Conservation (phyloP, 2,888 invertebrate genomes). For the Epinotia nisella region DNA sequence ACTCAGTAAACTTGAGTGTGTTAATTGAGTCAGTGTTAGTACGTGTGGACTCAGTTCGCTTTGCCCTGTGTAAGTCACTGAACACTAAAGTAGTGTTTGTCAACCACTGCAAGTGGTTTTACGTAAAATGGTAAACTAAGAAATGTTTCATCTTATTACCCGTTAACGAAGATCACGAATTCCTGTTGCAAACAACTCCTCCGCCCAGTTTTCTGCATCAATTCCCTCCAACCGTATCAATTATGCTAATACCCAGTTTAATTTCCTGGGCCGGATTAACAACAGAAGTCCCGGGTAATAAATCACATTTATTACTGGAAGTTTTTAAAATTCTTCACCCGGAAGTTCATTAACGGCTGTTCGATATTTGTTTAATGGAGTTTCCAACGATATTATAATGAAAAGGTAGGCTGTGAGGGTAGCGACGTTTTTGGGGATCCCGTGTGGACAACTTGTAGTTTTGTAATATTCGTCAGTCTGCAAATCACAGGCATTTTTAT, state of each 20-base stretch:
- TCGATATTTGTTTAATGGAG: slow-evolving; percentile 46
- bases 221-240: slow-evolving; percentile 80
- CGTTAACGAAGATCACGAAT: background rate
- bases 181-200: slow-evolving; percentile 58
- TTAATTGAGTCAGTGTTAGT: too few species aligned
- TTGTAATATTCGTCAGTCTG: too few species aligned
- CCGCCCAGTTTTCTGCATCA: slow-evolving; percentile 79
- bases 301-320: slow-evolving; percentile 76
- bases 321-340: slow-evolving; percentile 65
- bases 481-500: too few species aligned
- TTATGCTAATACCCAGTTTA: slow-evolving; percentile 83
- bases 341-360: slow-evolving; percentile 54
- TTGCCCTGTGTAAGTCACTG: too few species aligned
- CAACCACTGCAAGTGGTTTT: too few species aligned
- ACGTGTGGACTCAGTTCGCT: too few species aligned
- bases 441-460: background rate
- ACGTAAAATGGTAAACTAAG: too few species aligned
- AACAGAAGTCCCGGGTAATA: slow-evolving; percentile 71
- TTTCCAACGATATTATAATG: slow-evolving; percentile 27
- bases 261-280: slow-evolving; percentile 82
- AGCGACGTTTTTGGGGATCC: background rate
- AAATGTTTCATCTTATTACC: too few species aligned
- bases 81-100: too few species aligned
- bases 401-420: background rate
- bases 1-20: too few species aligned